Evolutionary conservation across 1,140 invertebrate genomes (phyloP), one percentile per base, ranked within the genome.

Genomic region (Thaumetopoea pityocampa): DNA sequence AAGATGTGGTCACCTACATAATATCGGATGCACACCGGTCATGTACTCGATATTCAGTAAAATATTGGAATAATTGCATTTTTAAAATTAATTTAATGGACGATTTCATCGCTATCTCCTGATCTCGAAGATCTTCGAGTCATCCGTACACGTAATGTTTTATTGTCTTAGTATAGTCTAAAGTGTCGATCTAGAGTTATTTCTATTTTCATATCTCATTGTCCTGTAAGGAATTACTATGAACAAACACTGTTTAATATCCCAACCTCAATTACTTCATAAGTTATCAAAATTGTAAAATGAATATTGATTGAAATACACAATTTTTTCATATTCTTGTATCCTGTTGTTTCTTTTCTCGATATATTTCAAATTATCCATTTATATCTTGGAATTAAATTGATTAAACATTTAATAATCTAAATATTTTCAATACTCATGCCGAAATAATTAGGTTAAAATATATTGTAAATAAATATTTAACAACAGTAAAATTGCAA

Each of bases 91-190:
- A n/a, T n/a, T n/a, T n/a, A n/a, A n/a, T n/a, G n/a, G n/a, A n/a
- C n/a, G n/a, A n/a, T n/a, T n/a, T n/a, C n/a, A n/a, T n/a, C n/a
- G n/a, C n/a, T n/a, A n/a, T n/a, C n/a, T n/a, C n/a, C n/a, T n/a
- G n/a, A n/a, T n/a, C n/a, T n/a, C n/a, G n/a, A n/a, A n/a, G n/a
- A n/a, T n/a, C n/a, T n/a, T n/a, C n/a, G n/a, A n/a, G 63, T 62
- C 57, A 57, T 44, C 32, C 16, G 54, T 64, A 59, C 64, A 61
- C 57, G 53, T 62, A 69, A 70, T 47, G 51, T 50, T 56, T 83
- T 84, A 81, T 81, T 84, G 77, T 81, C 77, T 61, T 71, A 81
- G 76, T 73, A 73, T 56, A 84, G 77, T 81, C 74, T 78, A 84
- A 63, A 71, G 63, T 79, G 61, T 63, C 63, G 68, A 64, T 59